Conservation (phyloP, 1,140 invertebrate genomes). For the Brachionus rubens region DNA sequence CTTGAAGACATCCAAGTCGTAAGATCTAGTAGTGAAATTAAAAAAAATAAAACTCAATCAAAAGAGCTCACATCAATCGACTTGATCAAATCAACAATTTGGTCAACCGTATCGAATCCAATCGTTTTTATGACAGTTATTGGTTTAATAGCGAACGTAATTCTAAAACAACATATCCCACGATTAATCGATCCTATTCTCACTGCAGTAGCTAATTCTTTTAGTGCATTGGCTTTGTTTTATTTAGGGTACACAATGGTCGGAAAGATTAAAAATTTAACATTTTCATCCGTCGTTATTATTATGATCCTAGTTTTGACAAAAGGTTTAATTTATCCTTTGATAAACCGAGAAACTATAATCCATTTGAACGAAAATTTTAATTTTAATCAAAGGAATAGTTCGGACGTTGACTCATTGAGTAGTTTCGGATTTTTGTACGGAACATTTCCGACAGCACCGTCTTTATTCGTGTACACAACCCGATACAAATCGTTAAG, state of each 20-base stretch:
- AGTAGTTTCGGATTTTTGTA: slow-evolving; percentile 92
- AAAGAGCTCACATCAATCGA: background rate
- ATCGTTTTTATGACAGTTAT: slow-evolving; percentile 87
- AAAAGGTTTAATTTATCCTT: slow-evolving; percentile 79
- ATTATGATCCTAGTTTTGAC: slow-evolving; percentile 80
- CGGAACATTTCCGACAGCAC: slow-evolving; percentile 89
- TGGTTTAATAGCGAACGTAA: slow-evolving; percentile 79
- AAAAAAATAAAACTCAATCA: background rate
- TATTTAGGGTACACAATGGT: slow-evolving; percentile 85
- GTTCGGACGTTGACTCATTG: slow-evolving; percentile 67
- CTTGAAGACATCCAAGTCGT: background rate
- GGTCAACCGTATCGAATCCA: slow-evolving; percentile 67
- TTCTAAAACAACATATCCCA: slow-evolving; percentile 75
- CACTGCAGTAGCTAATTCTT: slow-evolving; percentile 63
- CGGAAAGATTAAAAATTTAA: slow-evolving; percentile 75
- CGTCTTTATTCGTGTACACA: slow-evolving; percentile 88
- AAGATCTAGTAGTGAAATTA: background rate
- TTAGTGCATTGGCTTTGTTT: slow-evolving; percentile 84
- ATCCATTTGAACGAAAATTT: slow-evolving; percentile 71
- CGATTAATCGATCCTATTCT: slow-evolving; percentile 71
- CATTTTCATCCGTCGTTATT: slow-evolving; percentile 72
- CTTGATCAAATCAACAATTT: slow-evolving; percentile 31
- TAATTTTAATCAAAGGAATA: slow-evolving; percentile 63
- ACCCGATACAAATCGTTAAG: slow-evolving; percentile 67
- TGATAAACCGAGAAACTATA: slow-evolving; percentile 77